Percentiles rank a stretch among this genome's conserved stretches.
These are phyloP conservation scores for Epinephelus coioides DNA, from an alignment of 2,797 vertebrate species.

Conservation along the genomic window DNA sequence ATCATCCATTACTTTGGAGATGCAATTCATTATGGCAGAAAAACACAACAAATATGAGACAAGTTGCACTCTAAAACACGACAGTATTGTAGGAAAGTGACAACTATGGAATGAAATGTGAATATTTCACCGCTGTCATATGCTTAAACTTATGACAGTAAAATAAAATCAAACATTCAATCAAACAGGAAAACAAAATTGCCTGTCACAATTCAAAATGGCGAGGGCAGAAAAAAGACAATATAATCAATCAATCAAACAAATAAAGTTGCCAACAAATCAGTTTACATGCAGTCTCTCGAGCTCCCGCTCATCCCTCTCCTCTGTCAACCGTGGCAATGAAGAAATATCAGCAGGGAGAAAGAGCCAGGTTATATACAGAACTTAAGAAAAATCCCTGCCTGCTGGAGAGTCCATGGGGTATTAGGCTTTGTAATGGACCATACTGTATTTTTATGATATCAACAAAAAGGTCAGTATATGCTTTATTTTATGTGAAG, in stretches of 20 bases:
- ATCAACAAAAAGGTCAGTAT: constrained; percentile 81
- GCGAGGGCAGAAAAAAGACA: constrained; percentile 64
- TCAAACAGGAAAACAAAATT: constrained; percentile 79
- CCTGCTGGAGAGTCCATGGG: constrained; percentile 54
- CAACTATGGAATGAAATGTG: constrained; percentile 67
- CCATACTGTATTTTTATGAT: constrained; percentile 74
- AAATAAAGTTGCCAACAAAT: constrained; percentile 81
- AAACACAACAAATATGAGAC: constrained; percentile 62
- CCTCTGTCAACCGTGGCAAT: constrained; percentile 58
- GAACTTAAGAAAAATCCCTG: constrained; percentile 62
- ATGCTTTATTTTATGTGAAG: constrained; percentile 76
- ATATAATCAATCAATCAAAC: constrained; percentile 85
- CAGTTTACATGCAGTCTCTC: constrained; percentile 68
- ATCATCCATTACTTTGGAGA: constrained; percentile 75
- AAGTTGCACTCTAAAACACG: constrained; percentile 61
- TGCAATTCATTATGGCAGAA: constrained; percentile 70
- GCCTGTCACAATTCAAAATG: constrained; percentile 77
- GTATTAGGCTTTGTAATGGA: constrained; percentile 73
- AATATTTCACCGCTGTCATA: constrained; percentile 69
- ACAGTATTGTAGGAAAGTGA: constrained; percentile 64
- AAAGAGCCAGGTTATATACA: constrained; percentile 64
- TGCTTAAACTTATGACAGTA: constrained; percentile 65
- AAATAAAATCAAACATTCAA: constrained; percentile 78
- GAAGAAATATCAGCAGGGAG: constrained; percentile 63
- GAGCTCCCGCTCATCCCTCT: constrained; percentile 59